Evolutionary conservation across 1,140 invertebrate species (phyloP), one percentile per base, ranked within the genome.

Genomic region (Nomia melanderi): DNA sequence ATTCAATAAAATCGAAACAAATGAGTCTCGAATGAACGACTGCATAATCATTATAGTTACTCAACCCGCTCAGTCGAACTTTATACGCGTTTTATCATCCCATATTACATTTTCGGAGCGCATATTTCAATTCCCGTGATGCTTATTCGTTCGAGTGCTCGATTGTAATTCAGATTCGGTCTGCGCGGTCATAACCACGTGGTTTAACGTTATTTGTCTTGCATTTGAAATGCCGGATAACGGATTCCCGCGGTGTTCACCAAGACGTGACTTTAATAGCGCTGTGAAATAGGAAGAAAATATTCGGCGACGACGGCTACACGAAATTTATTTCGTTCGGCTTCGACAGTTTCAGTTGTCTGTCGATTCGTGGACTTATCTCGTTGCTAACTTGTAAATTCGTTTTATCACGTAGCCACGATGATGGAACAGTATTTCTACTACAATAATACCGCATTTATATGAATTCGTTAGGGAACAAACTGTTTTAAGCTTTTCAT

Each of bases 361-460:
- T 20, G 31, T 33, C 5, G 56, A 27, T 33, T 33, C 56, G 20
- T 25, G 39, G 60, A 67, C 56, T 67, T 67, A 67, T 67, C 31
- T 23, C 31, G 41, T 56, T 56, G 65, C 56, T 56, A 31, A 67
- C 65, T 27, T 29, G 47, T 60, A 62, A 60, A 71, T 71, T 71
- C 57, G 31, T 47, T 27, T 29, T 39, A 62, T 71, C 62, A 47
- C 56, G 39, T 62, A 47, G 2, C 20, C 17, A 2, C 27, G n/a
- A 3, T 29, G n/a, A n/a, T n/a, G n/a, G 54, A 17, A 59, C 36
- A n/a, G 31, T n/a, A n/a, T n/a, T n/a, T n/a, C n/a, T n/a, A n/a
- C n/a, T n/a, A n/a, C n/a, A n/a, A n/a, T n/a, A n/a, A n/a, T n/a
- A n/a, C n/a, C n/a, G n/a, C n/a, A n/a, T n/a, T n/a, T n/a, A n/a